Percentiles rank a stretch among this genome's conserved stretches.
phyloP scores from a whole-genome alignment of 2,797 vertebrate genomes.

The Lepus oiostolus region DNA sequence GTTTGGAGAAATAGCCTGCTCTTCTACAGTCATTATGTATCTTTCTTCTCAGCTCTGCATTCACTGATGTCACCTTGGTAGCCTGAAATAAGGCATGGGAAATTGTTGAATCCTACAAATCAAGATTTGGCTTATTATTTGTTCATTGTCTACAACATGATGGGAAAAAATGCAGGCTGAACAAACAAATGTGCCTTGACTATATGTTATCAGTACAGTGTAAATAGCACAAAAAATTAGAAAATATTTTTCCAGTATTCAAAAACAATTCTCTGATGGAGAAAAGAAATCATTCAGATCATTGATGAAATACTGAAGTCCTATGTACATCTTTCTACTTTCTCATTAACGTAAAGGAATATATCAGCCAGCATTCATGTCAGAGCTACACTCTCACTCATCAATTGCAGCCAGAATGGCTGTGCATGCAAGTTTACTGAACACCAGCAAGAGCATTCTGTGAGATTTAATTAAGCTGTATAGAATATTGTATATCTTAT shows the following conservation, averaged over 20 bases:
- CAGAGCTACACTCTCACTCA: neutral
- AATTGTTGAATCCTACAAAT: neutral
- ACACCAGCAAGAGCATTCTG: neutral
- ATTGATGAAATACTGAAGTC: neutral
- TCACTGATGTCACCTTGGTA: neutral
- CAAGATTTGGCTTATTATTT: neutral
- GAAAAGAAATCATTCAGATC: slow-evolving; percentile 25
- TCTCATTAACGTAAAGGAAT: neutral
- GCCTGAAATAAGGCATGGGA: neutral
- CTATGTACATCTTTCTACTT: neutral
- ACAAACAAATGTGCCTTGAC: neutral
- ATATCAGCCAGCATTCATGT: neutral
- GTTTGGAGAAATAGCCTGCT: neutral
- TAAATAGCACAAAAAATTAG: neutral
- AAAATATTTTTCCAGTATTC: neutral
- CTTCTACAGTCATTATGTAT: neutral
- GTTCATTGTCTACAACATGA: neutral
- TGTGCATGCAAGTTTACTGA: neutral
- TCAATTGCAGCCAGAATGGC: neutral
- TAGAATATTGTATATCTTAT: neutral
- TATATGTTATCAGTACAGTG: neutral
- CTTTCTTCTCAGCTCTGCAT: neutral
- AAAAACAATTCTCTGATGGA: neutral
- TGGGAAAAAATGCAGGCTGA: neutral
- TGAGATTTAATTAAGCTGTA: neutral